A percentile compares a stretch with the other conserved stretches of the same genome.
These are phyloP conservation scores for Pantelozetes paolii DNA, from an alignment of 2,888 invertebrate species.

Conservation along the genomic window DNA sequence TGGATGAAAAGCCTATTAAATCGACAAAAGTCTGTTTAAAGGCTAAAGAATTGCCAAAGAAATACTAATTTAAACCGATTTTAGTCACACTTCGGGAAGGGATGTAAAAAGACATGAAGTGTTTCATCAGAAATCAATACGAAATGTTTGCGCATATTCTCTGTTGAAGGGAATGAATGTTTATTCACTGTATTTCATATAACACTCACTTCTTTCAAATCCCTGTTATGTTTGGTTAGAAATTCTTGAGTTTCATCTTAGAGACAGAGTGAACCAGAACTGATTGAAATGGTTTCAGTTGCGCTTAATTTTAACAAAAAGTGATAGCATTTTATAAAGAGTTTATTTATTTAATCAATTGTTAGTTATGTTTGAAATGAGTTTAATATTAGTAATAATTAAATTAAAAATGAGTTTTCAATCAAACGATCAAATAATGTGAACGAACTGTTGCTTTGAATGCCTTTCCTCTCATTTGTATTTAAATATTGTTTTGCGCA, in stretches of 20 bases:
- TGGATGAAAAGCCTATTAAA: too few species aligned
- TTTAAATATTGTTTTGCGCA: slow-evolving; percentile 1
- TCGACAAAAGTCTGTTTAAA: too few species aligned
- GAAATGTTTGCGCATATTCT: slow-evolving; percentile 19
- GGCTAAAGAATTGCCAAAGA: too few species aligned
- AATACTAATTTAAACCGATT: too few species aligned
- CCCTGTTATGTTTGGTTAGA: background rate
- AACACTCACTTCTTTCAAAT: background rate
- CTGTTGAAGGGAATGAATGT: background rate
- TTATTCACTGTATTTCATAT: background rate
- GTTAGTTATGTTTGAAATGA: background rate
- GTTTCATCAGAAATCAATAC: slow-evolving; percentile 9
- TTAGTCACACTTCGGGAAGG: too few species aligned
- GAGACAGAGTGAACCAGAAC: too few species aligned
- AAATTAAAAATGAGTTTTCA: background rate
- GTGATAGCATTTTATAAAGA: too few species aligned
- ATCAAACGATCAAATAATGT: slow-evolving; percentile 32
- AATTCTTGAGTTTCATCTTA: background rate
- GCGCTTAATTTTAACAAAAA: too few species aligned
- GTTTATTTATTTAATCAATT: too few species aligned
- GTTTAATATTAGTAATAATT: background rate
- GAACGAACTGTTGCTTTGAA: slow-evolving; percentile 36
- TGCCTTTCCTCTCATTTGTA: background rate
- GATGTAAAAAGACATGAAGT: too few species aligned
- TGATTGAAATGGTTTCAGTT: too few species aligned